phyloP scores from a whole-genome alignment of 2,797 vertebrate species.

The Pseudochirops cupreus region DNA sequence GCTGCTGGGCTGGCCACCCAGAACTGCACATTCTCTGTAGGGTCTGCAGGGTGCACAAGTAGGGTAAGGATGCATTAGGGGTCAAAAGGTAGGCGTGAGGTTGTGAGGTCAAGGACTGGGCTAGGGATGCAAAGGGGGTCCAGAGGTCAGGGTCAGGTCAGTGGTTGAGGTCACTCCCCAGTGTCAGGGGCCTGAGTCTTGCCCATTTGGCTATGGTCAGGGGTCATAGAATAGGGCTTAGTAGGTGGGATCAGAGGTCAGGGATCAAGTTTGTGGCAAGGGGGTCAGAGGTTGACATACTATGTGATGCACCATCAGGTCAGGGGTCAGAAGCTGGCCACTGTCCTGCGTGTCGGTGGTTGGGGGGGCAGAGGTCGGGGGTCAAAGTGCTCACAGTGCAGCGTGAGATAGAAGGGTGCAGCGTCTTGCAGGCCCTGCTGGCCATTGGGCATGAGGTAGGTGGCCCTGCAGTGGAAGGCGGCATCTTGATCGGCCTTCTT shows the following conservation, averaged over 20 bases:
- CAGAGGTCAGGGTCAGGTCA: background rate
- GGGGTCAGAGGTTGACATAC: background rate
- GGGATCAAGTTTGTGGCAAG: background rate
- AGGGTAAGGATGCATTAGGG: background rate
- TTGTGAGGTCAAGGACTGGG: background rate
- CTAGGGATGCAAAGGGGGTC: background rate
- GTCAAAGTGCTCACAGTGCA: conserved; percentile 89
- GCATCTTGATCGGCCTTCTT: conserved; percentile 88
- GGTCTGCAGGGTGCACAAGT: conserved; percentile 83
- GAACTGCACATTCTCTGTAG: conserved; percentile 89
- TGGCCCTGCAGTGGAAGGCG: conserved; percentile 87
- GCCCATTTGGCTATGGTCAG: background rate
- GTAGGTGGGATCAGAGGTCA: background rate
- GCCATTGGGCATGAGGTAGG: conserved; percentile 85
- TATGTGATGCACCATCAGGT: background rate
- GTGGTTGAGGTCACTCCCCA: background rate
- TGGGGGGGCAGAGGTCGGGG: background rate
- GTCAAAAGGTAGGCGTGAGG: background rate
- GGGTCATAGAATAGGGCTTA: background rate
- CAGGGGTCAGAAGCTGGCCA: background rate
- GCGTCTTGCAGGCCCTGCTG: conserved; percentile 83
- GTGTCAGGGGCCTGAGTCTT: background rate
- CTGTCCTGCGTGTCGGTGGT: background rate
- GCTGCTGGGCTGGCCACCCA: conserved; percentile 73
- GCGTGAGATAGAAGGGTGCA: conserved; percentile 84